A percentile compares a stretch with the other conserved stretches of the same genome.
phyloP scores from a whole-genome alignment of 2,888 invertebrate species.

The Linnaemya vulpina region DNA sequence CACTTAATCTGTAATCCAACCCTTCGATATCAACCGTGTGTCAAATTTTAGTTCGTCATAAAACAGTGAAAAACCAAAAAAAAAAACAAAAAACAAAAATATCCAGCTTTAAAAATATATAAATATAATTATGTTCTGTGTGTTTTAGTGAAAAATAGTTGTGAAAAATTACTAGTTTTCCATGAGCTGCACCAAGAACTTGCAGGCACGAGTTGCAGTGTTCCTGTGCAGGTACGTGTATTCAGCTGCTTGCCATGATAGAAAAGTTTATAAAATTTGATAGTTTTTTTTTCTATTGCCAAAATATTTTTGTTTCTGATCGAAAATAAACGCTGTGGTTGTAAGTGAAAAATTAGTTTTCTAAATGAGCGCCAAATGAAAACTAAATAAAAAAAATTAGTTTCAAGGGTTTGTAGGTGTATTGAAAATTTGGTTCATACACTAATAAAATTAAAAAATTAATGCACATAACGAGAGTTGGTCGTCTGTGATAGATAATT shows the following conservation, averaged over 20 bases:
- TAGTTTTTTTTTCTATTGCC: neutral
- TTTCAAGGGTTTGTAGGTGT: conserved; percentile 41
- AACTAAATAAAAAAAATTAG: conserved; percentile 6
- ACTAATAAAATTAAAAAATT: conserved; percentile 35
- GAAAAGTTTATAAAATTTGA: conserved; percentile 37
- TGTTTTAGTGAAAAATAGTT: conserved; percentile 27
- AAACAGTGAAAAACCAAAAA: conserved; percentile 25
- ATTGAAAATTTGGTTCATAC: conserved; percentile 25
- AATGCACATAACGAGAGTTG: neutral
- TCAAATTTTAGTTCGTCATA: conserved; percentile 55
- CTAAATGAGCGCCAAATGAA: conserved; percentile 35
- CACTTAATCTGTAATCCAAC: conserved; percentile 1
- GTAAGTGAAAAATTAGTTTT: conserved; percentile 60
- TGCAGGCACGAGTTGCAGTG: neutral
- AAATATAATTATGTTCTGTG: conserved; percentile 53
- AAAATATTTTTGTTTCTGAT: conserved; percentile 45
- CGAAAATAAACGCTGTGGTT: conserved; percentile 54
- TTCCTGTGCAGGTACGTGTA: neutral
- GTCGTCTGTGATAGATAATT: conserved; percentile 44
- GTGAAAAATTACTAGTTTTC: conserved; percentile 46
- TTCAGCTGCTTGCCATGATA: conserved; percentile 9
- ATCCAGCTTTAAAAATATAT: neutral
- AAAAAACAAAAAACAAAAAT: conserved; percentile 20
- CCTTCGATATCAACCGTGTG: conserved; percentile 55
- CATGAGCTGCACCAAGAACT: conserved; percentile 10